Evolutionary conservation across 2,113 vertebrate genomes (phyloP).

Genomic region (Kryptolebias marmoratus): DNA sequence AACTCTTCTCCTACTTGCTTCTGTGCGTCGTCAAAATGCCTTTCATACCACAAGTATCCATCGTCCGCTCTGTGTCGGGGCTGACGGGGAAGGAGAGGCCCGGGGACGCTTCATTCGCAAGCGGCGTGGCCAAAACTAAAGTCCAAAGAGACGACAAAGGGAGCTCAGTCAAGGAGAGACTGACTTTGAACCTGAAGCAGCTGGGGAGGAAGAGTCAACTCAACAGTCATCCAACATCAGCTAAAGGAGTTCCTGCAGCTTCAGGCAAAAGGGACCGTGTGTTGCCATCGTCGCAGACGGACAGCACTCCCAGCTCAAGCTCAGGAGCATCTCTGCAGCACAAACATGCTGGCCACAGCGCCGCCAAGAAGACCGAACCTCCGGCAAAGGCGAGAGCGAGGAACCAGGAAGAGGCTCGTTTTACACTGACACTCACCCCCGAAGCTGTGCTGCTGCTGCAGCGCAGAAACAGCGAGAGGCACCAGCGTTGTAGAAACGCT

Average conservation of each 20-base stretch:
- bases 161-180: conserved; percentile 55
- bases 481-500: conserved; percentile 36
- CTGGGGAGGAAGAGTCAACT: conserved; percentile 69
- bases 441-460: conserved; percentile 83
- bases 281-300: conserved; percentile 25
- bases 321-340: conserved; percentile 42
- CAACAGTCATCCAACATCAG: conserved; percentile 52
- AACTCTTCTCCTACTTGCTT: conserved; percentile 71
- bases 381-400: conserved; percentile 29
- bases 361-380: conserved; percentile 19
- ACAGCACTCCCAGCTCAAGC: conserved; percentile 38
- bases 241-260: conserved; percentile 22
- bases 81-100: conserved; percentile 43
- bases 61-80: conserved; percentile 44
- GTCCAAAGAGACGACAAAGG: conserved; percentile 41
- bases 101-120: conserved; percentile 2
- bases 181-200: conserved; percentile 74
- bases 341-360: conserved; percentile 8
- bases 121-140: conserved; percentile 16
- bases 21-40: conserved; percentile 78
- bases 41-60: conserved; percentile 71
- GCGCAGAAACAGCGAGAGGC: conserved; percentile 80
- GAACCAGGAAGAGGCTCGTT: conserved; percentile 50
- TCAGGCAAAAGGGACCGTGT: conserved; percentile 46
- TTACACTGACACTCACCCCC: conserved; percentile 82